Base-by-base conservation (phyloP, 2,797 vertebrate species). In the Macrochelys suwanniensis region DNA sequence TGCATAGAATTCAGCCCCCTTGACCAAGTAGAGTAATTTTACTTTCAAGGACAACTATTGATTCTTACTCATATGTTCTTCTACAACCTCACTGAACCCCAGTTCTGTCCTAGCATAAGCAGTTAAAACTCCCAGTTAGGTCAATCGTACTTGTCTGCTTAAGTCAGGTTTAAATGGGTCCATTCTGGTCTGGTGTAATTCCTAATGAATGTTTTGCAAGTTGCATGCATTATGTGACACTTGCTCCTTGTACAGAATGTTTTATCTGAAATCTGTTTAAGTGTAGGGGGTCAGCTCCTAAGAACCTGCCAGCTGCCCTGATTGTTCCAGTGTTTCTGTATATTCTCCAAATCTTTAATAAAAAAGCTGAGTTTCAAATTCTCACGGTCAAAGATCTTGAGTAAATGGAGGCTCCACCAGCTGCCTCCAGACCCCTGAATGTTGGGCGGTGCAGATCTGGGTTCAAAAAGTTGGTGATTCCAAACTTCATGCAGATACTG, bases 321-420 rank as follows among this genome's bases (percentile, higher is more conserved):
- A 76, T 85, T 80, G 89, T 90, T 95, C 71, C 76, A 42, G 2
- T 96, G 95, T 97, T 95, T 42, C 79, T 89, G 88, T 97, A 91
- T 96, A 91, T 90, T 95, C 87, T 82, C 82, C 82, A 95, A 94
- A 92, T 53, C 78, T 7, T 91, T 50, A 96, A 94, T 96, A 97
- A 97, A 97, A 95, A 96, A 87, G 1, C 80, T 50, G 61, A 95
- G 89, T 26, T 82, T 5, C 85, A 2, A 1, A 74, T 74, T 81
- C 77, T 57, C 88, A 53, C 45, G 53, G 31, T 56, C 89, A 7
- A 12, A 61, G 87, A 65, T 9, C 42, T 3, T 84, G 5, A 84
- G 15, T 47, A 42, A 76, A 11, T 92, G 87, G 77, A 88, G 16
- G n/a, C 17, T 23, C 9, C 9, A 37, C 65, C 17, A 37, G 5